Conservation (phyloP, 2,113 vertebrate species). For the Aviceda subcristata region DNA sequence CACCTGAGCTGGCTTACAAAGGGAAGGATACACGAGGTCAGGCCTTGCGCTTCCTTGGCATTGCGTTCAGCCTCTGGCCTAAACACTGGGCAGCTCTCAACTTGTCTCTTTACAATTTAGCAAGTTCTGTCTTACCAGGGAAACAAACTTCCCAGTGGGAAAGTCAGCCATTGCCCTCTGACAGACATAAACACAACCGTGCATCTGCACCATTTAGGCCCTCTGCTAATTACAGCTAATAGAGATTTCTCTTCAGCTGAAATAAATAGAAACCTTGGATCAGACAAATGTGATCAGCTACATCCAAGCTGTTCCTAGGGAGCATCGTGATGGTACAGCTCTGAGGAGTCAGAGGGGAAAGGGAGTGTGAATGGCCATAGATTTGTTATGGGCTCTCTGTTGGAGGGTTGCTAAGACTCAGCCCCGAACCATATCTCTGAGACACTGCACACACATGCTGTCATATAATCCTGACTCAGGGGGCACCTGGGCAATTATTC, state of each 20-base stretch:
- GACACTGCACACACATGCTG: background rate
- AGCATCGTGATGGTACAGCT: too few species aligned
- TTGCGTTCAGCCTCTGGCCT: background rate
- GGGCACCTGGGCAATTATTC: background rate
- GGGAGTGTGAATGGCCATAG: background rate
- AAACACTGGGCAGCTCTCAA: accelerated
- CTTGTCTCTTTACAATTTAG: background rate
- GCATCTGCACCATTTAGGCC: background rate
- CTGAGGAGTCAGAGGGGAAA: background rate
- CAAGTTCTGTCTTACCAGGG: background rate
- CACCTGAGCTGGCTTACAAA: too few species aligned
- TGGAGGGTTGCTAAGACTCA: background rate
- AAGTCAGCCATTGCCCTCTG: background rate
- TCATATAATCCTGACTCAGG: background rate
- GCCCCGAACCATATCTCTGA: background rate
- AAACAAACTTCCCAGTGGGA: background rate
- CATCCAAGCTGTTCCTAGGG: background rate
- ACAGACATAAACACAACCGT: background rate
- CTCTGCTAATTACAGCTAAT: background rate
- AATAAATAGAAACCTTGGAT: background rate
- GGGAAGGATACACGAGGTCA: background rate
- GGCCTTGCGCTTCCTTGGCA: background rate
- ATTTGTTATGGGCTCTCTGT: background rate
- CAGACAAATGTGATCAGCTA: background rate
- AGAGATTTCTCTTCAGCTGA: background rate